Evolutionary conservation across 2,113 vertebrate species (phyloP).

Genomic region (Okapia johnstoni): DNA sequence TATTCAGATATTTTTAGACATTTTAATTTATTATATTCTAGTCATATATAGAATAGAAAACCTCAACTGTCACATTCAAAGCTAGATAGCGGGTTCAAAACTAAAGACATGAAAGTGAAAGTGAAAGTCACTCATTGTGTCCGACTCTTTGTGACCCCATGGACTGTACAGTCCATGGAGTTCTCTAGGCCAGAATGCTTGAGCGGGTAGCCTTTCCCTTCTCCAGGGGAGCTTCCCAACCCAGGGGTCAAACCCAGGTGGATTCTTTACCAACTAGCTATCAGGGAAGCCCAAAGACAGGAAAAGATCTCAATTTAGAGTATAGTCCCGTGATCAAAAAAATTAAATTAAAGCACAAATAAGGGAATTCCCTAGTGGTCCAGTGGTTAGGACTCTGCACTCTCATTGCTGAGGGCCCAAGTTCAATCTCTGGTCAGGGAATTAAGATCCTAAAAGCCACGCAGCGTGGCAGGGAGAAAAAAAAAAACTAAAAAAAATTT

Average conservation of each 20-base stretch:
- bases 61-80: background rate
- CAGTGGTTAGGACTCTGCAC: background rate
- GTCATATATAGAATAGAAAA: background rate
- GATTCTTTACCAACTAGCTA: background rate
- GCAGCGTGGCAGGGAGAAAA: background rate
- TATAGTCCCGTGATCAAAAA: background rate
- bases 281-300: background rate
- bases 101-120: background rate
- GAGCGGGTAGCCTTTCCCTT: background rate
- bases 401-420: background rate
- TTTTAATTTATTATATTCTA: constrained; percentile 1
- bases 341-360: background rate
- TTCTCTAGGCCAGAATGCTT: background rate
- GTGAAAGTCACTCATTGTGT: background rate
- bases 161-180: background rate
- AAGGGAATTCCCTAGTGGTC: background rate
- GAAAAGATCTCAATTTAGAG: background rate
- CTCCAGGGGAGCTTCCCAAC: background rate
- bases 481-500: background rate
- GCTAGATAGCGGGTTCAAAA: background rate
- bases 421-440: background rate
- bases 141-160: background rate
- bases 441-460: background rate
- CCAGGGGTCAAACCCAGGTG: background rate
- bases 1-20: background rate